A percentile compares a stretch with the other conserved stretches of the same genome.
These are phyloP conservation scores for Venturia canescens DNA, from an alignment of 1,140 invertebrate genomes.

Conservation along the genomic window DNA sequence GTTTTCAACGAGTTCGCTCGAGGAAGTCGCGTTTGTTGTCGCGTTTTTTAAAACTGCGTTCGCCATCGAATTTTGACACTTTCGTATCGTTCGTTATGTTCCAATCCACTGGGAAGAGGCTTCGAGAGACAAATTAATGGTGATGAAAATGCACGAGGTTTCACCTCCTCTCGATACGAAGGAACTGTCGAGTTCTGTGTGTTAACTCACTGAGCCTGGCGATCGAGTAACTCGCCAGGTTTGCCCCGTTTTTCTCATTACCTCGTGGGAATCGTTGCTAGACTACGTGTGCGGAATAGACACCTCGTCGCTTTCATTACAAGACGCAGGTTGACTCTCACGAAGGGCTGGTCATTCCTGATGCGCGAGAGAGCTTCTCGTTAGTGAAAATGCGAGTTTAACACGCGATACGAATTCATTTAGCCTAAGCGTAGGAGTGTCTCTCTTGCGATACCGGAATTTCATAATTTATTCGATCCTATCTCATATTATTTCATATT, in stretches of 20 bases:
- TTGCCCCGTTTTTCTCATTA: constrained; percentile 13
- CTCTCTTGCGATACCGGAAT: constrained; percentile 10
- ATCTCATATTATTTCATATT: background rate
- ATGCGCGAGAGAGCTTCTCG: constrained; percentile 2
- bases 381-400: constrained; percentile 10
- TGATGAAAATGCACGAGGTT: background rate
- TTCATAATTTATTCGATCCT: background rate
- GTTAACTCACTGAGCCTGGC: background rate
- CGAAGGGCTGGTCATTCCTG: constrained; percentile 24
- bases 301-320: background rate
- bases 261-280: background rate
- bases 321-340: background rate
- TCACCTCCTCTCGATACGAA: background rate
- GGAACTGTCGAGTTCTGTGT: background rate
- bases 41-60: no score
- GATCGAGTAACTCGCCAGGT: background rate
- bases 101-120: constrained; percentile 8
- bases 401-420: constrained; percentile 33
- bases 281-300: background rate
- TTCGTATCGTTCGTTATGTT: no score
- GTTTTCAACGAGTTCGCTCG: no score
- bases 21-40: no score
- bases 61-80: no score
- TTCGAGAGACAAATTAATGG: constrained; percentile 27
- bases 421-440: background rate